Percentiles rank a stretch among this genome's conserved stretches.
Evolutionary conservation across 1,140 invertebrate species (phyloP).

Genomic region (Caenorhabditis inopinata): DNA sequence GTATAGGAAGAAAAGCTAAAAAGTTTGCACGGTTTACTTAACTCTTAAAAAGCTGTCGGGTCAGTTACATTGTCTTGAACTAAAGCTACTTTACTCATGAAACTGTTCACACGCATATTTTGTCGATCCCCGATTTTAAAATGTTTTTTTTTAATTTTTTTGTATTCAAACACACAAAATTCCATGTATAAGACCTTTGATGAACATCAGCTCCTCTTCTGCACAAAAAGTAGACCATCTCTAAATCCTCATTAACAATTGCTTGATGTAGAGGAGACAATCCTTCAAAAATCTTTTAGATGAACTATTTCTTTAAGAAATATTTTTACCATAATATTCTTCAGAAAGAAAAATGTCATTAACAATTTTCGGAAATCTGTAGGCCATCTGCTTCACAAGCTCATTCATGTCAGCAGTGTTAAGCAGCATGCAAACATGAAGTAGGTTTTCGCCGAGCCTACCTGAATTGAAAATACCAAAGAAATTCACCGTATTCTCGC

Average conservation of each 20-base stretch:
- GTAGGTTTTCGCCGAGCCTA: conserved; percentile 88
- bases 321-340: conserved; percentile 84
- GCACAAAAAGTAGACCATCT: conserved; percentile 91
- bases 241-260: conserved; percentile 93
- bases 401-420: conserved; percentile 86
- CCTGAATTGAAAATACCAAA: conserved; percentile 72
- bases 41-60: no score
- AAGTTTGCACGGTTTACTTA: no score
- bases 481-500: neutral
- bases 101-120: no score
- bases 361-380: conserved; percentile 89
- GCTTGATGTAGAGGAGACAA: conserved; percentile 79
- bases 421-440: conserved; percentile 88
- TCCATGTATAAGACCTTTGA: conserved; percentile 75
- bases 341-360: conserved; percentile 93
- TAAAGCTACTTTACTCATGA: no score
- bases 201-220: conserved; percentile 85
- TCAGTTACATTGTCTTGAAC: no score
- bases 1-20: no score
- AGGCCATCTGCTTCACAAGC: conserved; percentile 83
- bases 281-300: neutral
- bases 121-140: no score
- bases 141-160: no score
- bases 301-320: neutral
- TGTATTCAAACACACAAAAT: neutral